phyloP scores from a whole-genome alignment of 1,140 invertebrate genomes.

The Orchestia grillus region DNA sequence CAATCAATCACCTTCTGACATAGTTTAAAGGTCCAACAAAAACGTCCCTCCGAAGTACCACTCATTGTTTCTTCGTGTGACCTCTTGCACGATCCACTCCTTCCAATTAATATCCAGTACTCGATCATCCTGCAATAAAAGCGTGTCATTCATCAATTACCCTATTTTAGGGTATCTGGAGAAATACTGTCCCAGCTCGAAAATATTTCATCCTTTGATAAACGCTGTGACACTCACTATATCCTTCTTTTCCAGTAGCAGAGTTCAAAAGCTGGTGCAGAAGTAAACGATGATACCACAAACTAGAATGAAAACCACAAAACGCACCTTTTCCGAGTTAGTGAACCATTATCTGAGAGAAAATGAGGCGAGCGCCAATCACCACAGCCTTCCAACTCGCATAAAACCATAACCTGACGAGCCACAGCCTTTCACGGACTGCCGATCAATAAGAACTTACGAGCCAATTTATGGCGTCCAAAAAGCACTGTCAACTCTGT shows the following conservation, averaged over 20 bases:
- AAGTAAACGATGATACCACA: conserved; percentile 59
- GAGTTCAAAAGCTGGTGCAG: conserved; percentile 35
- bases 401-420: conserved; percentile 68
- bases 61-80: conserved; percentile 5
- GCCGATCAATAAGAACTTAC: conserved; percentile 67
- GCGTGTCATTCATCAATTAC: conserved; percentile 48
- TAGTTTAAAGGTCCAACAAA: background rate
- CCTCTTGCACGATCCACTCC: conserved; percentile 34
- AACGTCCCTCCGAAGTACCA: background rate
- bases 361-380: conserved; percentile 67
- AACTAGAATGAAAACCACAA: conserved; percentile 68
- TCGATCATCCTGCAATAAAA: conserved; percentile 46
- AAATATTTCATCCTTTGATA: conserved; percentile 34
- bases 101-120: conserved; percentile 42
- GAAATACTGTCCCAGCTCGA: conserved; percentile 14
- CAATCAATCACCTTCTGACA: background rate
- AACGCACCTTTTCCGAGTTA: conserved; percentile 68
- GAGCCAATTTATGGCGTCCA: conserved; percentile 62
- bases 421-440: conserved; percentile 65
- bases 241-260: conserved; percentile 42
- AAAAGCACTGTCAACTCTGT: conserved; percentile 58
- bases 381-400: conserved; percentile 66
- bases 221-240: conserved; percentile 15
- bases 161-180: conserved; percentile 53
- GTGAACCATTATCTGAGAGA: conserved; percentile 68